phyloP scores from a whole-genome alignment of 2,113 vertebrate genomes.

The Carettochelys insculpta region DNA sequence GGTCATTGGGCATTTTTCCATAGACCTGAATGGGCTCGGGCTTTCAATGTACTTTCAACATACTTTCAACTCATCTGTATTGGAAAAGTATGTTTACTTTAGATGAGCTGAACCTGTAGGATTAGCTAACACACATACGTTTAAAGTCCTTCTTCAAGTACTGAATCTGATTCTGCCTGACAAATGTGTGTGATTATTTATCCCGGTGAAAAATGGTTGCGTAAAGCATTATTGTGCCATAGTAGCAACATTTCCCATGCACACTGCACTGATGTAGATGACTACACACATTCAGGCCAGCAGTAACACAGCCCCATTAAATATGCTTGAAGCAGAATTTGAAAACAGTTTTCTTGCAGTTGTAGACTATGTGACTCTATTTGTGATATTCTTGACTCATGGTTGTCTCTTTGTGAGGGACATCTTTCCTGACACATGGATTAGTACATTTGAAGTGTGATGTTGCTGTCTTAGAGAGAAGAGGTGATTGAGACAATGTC shows the following conservation, averaged over 20 bases:
- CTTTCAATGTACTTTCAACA: background rate
- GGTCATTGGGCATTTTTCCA: background rate
- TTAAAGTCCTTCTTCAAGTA: background rate
- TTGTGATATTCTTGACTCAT: background rate
- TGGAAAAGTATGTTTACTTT: background rate
- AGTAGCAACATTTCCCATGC: background rate
- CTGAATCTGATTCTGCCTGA: background rate
- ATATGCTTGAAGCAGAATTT: background rate
- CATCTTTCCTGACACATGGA: background rate
- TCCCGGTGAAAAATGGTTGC: background rate
- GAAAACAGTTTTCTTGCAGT: background rate
- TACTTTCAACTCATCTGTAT: background rate
- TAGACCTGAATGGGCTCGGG: background rate
- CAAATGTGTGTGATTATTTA: background rate
- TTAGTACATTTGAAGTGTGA: background rate
- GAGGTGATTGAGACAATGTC: background rate
- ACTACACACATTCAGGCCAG: background rate
- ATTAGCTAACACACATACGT: background rate
- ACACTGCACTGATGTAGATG: background rate
- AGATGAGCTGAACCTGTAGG: background rate
- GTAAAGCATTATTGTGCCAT: background rate
- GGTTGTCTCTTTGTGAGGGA: background rate
- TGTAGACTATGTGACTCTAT: background rate
- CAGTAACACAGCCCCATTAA: background rate
- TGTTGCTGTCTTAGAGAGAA: background rate